These are phyloP conservation scores for Platyscelio sp. DNA, from an alignment of 2,888 invertebrate genomes.

Conservation along the genomic window DNA sequence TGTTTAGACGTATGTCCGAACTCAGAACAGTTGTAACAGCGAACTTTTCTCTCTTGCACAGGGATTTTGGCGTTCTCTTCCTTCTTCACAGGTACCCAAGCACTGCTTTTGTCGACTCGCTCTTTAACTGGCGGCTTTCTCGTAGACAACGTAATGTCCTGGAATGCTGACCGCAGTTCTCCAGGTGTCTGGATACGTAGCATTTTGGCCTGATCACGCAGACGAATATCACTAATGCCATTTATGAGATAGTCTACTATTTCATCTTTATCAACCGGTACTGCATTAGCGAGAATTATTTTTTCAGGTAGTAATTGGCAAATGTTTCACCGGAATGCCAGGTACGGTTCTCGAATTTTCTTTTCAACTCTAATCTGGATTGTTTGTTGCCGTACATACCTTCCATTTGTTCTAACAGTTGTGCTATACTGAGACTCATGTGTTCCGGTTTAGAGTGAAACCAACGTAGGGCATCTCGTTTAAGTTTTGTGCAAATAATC, in stretches of 20 bases:
- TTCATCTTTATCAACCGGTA: constrained; percentile 4
- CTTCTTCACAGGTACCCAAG: neutral
- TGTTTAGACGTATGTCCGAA: constrained; percentile 6
- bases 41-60: neutral
- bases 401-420: neutral
- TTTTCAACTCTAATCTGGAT: constrained; percentile 49
- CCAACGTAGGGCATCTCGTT: constrained; percentile 3
- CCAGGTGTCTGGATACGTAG: constrained; percentile 4
- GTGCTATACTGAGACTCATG: neutral
- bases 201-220: constrained; percentile 55
- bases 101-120: constrained; percentile 55
- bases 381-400: constrained; percentile 65
- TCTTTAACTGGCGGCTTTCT: neutral
- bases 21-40: constrained; percentile 23
- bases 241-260: constrained; percentile 43
- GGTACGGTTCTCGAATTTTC: constrained; percentile 71
- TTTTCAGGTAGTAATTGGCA: constrained; percentile 65
- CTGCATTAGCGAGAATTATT: constrained; percentile 46
- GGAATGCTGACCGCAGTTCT: constrained; percentile 1
- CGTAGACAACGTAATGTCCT: neutral
- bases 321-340: constrained; percentile 67
- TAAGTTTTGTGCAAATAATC: constrained; percentile 44
- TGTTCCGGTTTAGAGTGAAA: constrained; percentile 29
- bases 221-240: neutral
- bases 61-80: neutral